These are phyloP conservation scores for Psilopsiagon aymara DNA, from an alignment of 2,113 vertebrate genomes.

Conservation along the genomic window DNA sequence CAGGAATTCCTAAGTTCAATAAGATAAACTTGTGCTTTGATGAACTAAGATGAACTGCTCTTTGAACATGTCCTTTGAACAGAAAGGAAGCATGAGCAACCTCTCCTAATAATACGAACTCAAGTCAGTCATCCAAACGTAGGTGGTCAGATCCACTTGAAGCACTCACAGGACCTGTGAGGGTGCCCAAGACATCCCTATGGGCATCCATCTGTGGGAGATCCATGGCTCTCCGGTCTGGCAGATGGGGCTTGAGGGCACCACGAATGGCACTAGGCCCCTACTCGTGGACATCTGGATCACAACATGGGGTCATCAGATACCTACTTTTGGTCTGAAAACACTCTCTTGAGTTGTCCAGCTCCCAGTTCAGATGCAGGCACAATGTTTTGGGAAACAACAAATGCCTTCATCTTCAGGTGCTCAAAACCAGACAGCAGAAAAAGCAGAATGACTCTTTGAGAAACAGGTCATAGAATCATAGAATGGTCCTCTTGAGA, in stretches of 20 bases:
- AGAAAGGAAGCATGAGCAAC: not conserved
- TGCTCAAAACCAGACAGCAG: not conserved
- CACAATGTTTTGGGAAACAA: not conserved
- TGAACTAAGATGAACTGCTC: not conserved
- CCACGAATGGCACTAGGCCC: rapidly evolving
- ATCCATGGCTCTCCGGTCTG: not conserved
- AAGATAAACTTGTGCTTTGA: not conserved
- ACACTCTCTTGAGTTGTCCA: not conserved
- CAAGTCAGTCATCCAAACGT: not conserved
- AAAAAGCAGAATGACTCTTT: not conserved
- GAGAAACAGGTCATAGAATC: not conserved
- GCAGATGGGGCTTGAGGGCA: not conserved
- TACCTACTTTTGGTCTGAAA: not conserved
- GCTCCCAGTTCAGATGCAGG: not conserved
- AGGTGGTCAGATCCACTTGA: not conserved
- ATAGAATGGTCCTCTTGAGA: not conserved
- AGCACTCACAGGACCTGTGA: not conserved
- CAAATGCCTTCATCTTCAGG: not conserved
- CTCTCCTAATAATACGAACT: rapidly evolving
- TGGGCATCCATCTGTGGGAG: no score
- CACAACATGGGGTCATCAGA: not conserved
- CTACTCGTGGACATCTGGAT: not conserved
- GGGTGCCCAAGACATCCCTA: not conserved
- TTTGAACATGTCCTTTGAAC: not conserved
- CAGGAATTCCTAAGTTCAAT: no score